Percentiles rank a stretch among this genome's conserved stretches.
Conservation (phyloP, 92 coral and sea anemone species). For the Porites rus region DNA sequence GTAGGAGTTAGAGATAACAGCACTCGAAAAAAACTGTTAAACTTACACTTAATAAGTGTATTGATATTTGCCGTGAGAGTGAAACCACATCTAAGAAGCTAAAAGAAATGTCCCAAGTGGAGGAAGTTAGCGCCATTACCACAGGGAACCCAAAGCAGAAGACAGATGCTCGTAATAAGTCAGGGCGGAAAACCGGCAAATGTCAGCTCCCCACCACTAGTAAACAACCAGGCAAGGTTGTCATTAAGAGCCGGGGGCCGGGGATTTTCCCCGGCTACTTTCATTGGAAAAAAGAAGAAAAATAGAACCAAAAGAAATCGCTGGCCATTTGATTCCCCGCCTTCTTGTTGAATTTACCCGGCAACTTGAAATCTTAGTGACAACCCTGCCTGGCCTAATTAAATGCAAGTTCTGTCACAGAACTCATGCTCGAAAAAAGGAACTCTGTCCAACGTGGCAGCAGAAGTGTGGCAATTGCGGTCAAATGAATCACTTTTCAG, state of each 20-base stretch:
- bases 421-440: conserved; percentile 43
- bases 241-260: too few species aligned
- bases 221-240: too few species aligned
- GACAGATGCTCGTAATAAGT: neutral
- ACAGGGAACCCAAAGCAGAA: conserved; percentile 15
- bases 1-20: conserved; percentile 57
- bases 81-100: conserved; percentile 60
- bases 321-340: too few species aligned
- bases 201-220: neutral
- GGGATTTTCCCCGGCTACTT: too few species aligned
- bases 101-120: conserved; percentile 33
- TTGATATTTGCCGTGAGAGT: conserved; percentile 56
- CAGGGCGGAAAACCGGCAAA: neutral
- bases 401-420: conserved; percentile 42
- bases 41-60: conserved; percentile 62
- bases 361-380: too few species aligned
- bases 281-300: too few species aligned
- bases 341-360: too few species aligned
- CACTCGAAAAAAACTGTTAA: conserved; percentile 55
- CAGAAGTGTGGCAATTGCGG: conserved; percentile 26
- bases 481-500: conserved; percentile 36
- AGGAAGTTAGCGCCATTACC: conserved; percentile 26
- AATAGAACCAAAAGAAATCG: too few species aligned
- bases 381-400: conserved; percentile 2
- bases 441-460: conserved; percentile 56